phyloP scores from a whole-genome alignment of 2,797 vertebrate species.

The Anguilla anguilla region DNA sequence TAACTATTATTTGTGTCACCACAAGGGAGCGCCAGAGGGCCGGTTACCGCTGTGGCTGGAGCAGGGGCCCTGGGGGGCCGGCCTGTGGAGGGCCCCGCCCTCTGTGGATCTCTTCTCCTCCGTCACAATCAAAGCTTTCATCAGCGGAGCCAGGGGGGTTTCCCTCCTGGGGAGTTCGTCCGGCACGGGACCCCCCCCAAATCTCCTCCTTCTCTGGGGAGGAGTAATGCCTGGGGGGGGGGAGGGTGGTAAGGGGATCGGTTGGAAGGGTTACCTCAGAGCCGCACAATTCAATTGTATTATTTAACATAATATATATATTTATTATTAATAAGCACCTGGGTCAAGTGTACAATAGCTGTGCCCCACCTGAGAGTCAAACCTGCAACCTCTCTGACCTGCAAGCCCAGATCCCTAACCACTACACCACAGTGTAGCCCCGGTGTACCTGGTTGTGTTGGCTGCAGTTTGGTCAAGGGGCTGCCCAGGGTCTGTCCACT shows the following conservation, averaged over 20 bases:
- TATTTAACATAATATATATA: neutral
- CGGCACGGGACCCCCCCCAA: conserved; percentile 48
- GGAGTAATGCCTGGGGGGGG: conserved; percentile 64
- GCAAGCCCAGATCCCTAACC: neutral
- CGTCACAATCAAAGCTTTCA: conserved; percentile 88
- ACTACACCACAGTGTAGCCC: neutral
- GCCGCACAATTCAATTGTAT: too few species aligned
- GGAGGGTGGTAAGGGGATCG: conserved; percentile 47
- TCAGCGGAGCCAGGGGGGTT: conserved; percentile 76
- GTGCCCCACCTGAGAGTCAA: neutral
- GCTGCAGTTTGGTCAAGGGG: conserved; percentile 70
- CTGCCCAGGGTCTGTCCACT: conserved; percentile 67
- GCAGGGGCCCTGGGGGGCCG: conserved; percentile 57
- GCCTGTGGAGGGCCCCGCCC: conserved; percentile 76
- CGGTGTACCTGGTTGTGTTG: conserved; percentile 13
- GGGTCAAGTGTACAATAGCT: neutral
- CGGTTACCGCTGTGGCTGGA: neutral
- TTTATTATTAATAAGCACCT: neutral
- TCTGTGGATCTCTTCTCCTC: conserved; percentile 85
- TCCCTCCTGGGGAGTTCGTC: conserved; percentile 64
- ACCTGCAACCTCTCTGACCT: too few species aligned
- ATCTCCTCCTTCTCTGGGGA: conserved; percentile 80
- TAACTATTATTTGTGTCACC: too few species aligned
- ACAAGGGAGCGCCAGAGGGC: too few species aligned
- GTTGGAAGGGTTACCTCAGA: neutral